These are phyloP conservation scores for Sceloporus undulatus DNA, from an alignment of 2,113 vertebrate genomes.

Conservation along the genomic window DNA sequence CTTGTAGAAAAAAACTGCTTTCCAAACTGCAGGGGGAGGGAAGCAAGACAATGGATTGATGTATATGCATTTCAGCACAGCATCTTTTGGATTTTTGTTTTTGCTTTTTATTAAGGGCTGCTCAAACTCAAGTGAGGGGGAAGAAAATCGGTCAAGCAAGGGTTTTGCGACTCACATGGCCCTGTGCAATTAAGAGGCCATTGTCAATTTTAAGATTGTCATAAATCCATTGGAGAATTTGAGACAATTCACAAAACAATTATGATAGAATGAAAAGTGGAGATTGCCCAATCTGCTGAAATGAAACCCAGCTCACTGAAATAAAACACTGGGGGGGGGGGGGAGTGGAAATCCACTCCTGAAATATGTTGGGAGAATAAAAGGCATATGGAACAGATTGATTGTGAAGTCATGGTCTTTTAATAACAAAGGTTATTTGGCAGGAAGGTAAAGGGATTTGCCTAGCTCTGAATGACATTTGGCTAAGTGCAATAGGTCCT, in stretches of 20 bases:
- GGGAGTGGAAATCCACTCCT: conserved; percentile 34
- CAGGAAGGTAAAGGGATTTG: conserved; percentile 51
- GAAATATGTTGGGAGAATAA: conserved; percentile 68
- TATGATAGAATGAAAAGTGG: conserved; percentile 76
- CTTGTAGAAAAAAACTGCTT: conserved; percentile 65
- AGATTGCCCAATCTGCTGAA: conserved; percentile 74
- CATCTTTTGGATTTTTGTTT: conserved; percentile 3
- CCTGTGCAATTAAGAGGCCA: conserved; percentile 72
- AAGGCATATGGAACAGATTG: conserved; percentile 63
- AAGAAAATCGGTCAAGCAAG: conserved; percentile 52
- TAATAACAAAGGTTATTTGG: conserved; percentile 64
- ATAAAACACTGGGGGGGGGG: conserved; percentile 65
- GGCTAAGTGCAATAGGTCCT: conserved; percentile 49
- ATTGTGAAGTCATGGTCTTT: conserved; percentile 36
- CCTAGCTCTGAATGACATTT: conserved; percentile 55
- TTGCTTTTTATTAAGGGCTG: conserved; percentile 32
- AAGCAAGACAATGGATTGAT: conserved; percentile 50
- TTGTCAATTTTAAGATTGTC: conserved; percentile 79
- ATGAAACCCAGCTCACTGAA: conserved; percentile 75
- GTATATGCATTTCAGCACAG: conserved; percentile 63
- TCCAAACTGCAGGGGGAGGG: conserved; percentile 44
- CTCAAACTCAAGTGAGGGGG: conserved; percentile 42
- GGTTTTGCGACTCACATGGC: conserved; percentile 69
- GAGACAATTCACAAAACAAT: conserved; percentile 77
- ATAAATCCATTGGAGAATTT: conserved; percentile 78